Conservation (phyloP, 2,113 vertebrate species). For the Myiagra hebetior region DNA sequence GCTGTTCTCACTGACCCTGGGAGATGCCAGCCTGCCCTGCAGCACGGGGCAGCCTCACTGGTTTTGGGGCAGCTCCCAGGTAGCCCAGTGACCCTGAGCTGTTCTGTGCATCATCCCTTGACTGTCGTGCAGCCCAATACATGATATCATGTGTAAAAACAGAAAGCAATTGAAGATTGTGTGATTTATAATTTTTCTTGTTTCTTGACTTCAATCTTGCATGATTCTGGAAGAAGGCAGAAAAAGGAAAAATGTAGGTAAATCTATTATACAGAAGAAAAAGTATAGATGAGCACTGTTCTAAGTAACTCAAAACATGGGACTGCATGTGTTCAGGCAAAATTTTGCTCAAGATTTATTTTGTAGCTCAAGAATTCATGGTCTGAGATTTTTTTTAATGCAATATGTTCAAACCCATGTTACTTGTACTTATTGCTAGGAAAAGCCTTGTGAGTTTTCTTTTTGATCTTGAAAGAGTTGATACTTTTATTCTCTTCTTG, state of each 20-base stretch:
- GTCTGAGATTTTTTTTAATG: background rate
- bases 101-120: fast-evolving
- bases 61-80: background rate
- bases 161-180: background rate
- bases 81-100: too few relatives aligned
- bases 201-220: fast-evolving
- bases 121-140: fast-evolving
- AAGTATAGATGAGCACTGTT: background rate
- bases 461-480: background rate
- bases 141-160: background rate
- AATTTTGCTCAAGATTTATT: background rate
- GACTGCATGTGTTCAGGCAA: background rate
- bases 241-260: background rate
- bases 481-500: background rate
- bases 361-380: background rate
- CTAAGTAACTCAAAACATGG: background rate
- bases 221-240: background rate
- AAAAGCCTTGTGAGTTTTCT: background rate
- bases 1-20: background rate
- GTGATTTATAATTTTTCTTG: too few relatives aligned
- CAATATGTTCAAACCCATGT: background rate
- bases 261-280: background rate
- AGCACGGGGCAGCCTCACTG: background rate
- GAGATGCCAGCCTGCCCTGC: fast-evolving
- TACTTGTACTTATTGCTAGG: background rate